Evolutionary conservation across 1,140 invertebrate species (phyloP), one percentile per base, ranked within the genome.

Genomic region (Ceratitis capitata): DNA sequence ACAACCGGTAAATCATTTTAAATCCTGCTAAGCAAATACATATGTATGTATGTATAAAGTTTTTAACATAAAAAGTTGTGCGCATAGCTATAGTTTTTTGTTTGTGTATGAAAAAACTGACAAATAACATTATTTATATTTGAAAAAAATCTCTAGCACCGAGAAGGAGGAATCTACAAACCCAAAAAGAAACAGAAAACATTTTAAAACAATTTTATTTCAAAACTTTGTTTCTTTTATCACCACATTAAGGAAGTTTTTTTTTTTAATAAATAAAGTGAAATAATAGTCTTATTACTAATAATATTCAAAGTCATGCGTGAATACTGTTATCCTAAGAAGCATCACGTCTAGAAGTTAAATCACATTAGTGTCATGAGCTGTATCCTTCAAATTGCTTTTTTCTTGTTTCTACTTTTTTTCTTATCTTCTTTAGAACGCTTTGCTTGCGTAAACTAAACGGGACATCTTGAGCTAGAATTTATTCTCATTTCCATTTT

Each of bases 41-140:
- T 42, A 78, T n/a, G n/a, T 74, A 19, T n/a, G 51, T 56, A 0
- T 0, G 19, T 0, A 16, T 1, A n/a, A 42, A 45, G 14, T n/a
- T n/a, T n/a, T n/a, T n/a, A n/a, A n/a, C n/a, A n/a, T n/a, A n/a
- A n/a, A n/a, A n/a, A 19, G 19, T 5, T 19, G n/a, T n/a, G 16
- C 61, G 32, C 32, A 29, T 32, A 69, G 16, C 61, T 16, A 29
- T 35, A 39, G 19, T n/a, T n/a, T 39, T 16, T 4, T 7, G 2
- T 16, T 29, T 19, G 32, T 9, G 14, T 12, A 39, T 74, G 39
- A 45, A n/a, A 78, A 23, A 47, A 32, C 58, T 78, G 10, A 19
- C 69, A 78, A 78, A 78, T 78, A n/a, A n/a, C n/a, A 78, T 78
- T 78, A 45, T 69, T 69, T 39, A 35, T 35, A 69, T 69, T 39